Conservation (phyloP, 2,888 invertebrate genomes). For the Ophion obscuratus region DNA sequence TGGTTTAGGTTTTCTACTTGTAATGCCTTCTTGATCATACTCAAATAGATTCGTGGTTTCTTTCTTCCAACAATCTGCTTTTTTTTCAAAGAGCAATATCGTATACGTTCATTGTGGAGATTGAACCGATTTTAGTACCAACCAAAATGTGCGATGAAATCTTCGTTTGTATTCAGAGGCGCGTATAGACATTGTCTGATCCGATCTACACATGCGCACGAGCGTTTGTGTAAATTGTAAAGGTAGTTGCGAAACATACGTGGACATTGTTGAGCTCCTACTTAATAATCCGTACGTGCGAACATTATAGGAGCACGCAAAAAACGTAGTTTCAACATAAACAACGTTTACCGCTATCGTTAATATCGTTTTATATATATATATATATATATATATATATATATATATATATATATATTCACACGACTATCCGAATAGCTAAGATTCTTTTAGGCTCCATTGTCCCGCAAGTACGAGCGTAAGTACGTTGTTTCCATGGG, state of each 20-base stretch:
- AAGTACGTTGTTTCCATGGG: background rate
- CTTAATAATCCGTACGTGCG: conserved; percentile 76
- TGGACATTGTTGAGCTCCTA: conserved; percentile 51
- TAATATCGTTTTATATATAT: no score
- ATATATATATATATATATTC: background rate
- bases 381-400: no score
- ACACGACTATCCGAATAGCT: conserved; percentile 23
- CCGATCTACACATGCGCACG: background rate
- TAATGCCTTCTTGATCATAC: no score
- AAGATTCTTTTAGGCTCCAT: conserved; percentile 16
- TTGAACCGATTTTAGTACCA: no score
- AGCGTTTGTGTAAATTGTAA: conserved; percentile 45
- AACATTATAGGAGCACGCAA: conserved; percentile 70
- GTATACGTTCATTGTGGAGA: no score
- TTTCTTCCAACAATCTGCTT: no score
- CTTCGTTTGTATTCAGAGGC: no score
- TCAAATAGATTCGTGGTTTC: no score
- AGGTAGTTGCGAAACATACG: conserved; percentile 46
- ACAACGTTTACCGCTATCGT: conserved; percentile 38
- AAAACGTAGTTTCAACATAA: conserved; percentile 30
- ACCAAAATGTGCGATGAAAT: no score
- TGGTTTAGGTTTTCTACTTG: no score
- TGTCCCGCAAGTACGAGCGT: background rate
- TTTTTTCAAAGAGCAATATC: no score
- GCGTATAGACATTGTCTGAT: no score